phyloP scores from a whole-genome alignment of 2,888 invertebrate genomes.

The Petrolisthes manimaculis region DNA sequence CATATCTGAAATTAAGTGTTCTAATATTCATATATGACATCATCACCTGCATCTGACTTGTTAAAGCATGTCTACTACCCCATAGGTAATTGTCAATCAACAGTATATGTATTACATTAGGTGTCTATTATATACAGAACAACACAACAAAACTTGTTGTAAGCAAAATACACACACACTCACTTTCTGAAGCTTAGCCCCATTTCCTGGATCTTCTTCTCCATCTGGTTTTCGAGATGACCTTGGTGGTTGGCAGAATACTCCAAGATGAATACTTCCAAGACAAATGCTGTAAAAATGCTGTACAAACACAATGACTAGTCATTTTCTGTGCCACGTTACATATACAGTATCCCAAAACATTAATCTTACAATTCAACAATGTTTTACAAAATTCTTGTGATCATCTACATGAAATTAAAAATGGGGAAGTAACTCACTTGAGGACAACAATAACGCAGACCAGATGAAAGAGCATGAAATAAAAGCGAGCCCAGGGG shows the following conservation, averaged over 20 bases:
- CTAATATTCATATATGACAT: no score
- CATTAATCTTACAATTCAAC: not conserved
- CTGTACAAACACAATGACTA: constrained; percentile 67
- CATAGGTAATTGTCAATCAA: no score
- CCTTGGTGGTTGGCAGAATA: constrained; percentile 70
- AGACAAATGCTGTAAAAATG: constrained; percentile 73
- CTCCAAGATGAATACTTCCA: constrained; percentile 73
- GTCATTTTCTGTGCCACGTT: not conserved
- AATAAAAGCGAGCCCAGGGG: constrained; percentile 70
- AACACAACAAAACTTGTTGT: no score
- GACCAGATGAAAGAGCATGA: constrained; percentile 71
- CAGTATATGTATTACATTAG: no score
- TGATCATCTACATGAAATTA: not conserved
- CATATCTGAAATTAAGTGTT: no score
- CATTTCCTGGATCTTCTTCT: constrained; percentile 70
- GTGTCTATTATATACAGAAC: no score
- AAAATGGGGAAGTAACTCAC: constrained; percentile 68
- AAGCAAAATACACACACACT: constrained; percentile 51
- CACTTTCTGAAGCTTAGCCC: constrained; percentile 70
- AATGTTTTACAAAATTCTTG: not conserved
- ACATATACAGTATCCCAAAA: not conserved
- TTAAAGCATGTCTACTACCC: no score
- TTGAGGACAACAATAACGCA: constrained; percentile 72
- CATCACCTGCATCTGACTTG: no score
- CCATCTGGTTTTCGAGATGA: constrained; percentile 69